These are phyloP conservation scores for Pedionomus torquatus DNA, from an alignment of 2,113 vertebrate genomes.

Conservation along the genomic window DNA sequence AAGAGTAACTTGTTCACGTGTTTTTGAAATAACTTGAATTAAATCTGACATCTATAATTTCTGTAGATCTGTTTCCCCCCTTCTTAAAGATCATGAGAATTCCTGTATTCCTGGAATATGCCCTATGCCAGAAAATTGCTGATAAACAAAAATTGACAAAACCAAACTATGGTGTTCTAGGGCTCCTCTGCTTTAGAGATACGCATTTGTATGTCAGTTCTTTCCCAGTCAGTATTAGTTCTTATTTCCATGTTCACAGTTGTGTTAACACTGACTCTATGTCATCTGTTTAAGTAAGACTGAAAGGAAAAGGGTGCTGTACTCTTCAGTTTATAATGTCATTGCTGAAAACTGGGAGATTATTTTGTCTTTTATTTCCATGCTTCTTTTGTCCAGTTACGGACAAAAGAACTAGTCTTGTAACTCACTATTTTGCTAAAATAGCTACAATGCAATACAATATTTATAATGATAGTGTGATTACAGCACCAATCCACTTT, in stretches of 20 bases:
- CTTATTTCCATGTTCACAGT: background rate
- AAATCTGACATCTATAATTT: background rate
- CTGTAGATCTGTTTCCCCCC: background rate
- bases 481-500: background rate
- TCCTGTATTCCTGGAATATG: background rate
- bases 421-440: background rate
- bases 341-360: no score
- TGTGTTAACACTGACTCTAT: background rate
- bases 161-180: background rate
- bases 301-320: background rate
- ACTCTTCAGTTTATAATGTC: background rate
- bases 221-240: background rate
- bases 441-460: background rate
- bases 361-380: background rate
- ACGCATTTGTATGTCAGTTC: background rate
- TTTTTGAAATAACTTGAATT: background rate
- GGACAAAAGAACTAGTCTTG: background rate
- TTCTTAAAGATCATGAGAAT: background rate
- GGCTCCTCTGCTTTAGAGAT: background rate
- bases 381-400: no score
- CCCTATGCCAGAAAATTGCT: background rate
- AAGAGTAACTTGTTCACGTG: background rate
- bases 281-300: background rate
- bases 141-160: background rate
- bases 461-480: background rate